Evolutionary conservation across 1,140 invertebrate genomes (phyloP), one percentile per base, ranked within the genome.

Genomic region (Drosophila arawakana): DNA sequence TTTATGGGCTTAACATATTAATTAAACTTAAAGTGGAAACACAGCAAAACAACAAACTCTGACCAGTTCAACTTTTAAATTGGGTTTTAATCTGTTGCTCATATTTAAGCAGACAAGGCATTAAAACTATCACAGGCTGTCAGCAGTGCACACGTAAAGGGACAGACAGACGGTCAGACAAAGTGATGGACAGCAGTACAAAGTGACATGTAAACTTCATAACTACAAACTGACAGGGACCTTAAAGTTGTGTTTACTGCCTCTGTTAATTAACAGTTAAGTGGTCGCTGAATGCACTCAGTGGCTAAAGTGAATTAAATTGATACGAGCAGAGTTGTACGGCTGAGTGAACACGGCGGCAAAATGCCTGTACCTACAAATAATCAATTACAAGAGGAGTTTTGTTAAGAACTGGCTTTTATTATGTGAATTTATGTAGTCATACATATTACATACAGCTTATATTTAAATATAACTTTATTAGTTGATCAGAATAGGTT

Each of bases 21-120:
- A 88, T 88, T 88, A 89, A 88, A 88, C 76, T 89, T 89, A 50
- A 89, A 88, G 84, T 83, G 80, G 76, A 80, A 80, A 86, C 80
- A 79, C 52, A n/a, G 74, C 58, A 74, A 63, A 46, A 21, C 18
- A 21, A 21, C 18, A 21, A 21, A 43, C 57, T 70, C 54, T 30
- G 72, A 49, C 73, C 63, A 77, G 63, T 74, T 76, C 73, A 88
- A 88, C 80, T 88, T 30, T 88, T 80, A 88, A 86, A 88, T 88
- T 88, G 83, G 80, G 73, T 89, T 88, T 89, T 88, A 88, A 88
- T 88, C 83, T 89, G 80, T 89, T 88, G 84, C 83, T 89, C 80
- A 88, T 89, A 89, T 89, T 89, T 86, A 88, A 83, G 80, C 80
- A 88, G 73, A 58, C 71, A 68, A 43, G 43, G 58, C 35, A 15